Evolutionary conservation across 2,113 vertebrate genomes (phyloP).

Genomic region (Tautogolabrus adspersus): DNA sequence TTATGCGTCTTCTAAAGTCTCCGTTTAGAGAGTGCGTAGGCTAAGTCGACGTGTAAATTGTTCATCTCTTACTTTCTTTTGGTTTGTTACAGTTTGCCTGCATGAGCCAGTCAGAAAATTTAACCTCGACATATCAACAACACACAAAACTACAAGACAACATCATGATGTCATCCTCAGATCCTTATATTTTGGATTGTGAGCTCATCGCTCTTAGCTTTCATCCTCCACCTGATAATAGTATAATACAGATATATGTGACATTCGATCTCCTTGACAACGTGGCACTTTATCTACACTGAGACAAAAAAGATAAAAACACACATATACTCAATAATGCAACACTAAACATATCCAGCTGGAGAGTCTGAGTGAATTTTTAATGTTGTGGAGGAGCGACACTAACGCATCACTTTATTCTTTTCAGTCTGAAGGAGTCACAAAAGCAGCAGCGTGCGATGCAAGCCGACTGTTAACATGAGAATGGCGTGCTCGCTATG

Average conservation of each 20-base stretch:
- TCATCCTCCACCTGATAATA: not conserved
- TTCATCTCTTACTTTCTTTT: not conserved
- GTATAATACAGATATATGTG: not conserved
- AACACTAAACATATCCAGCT: slow-evolving; percentile 5
- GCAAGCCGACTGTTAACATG: slow-evolving; percentile 10
- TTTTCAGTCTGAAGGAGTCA: slow-evolving; percentile 9
- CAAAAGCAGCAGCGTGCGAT: not conserved
- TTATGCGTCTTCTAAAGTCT: slow-evolving; percentile 24
- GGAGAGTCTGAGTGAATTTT: not conserved
- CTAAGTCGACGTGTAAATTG: not conserved
- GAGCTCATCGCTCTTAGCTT: not conserved
- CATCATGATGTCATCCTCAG: not conserved
- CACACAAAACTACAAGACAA: not conserved
- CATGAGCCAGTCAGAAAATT: not conserved
- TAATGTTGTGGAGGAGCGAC: slow-evolving; percentile 12
- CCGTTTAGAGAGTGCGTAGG: slow-evolving; percentile 26
- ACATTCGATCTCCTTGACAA: not conserved
- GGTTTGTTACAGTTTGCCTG: not conserved
- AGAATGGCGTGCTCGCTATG: slow-evolving; percentile 42
- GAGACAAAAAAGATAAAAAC: not conserved
- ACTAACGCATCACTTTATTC: slow-evolving; percentile 1
- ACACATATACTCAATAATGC: not conserved
- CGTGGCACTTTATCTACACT: not conserved
- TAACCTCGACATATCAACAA: not conserved
- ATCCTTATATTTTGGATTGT: not conserved